phyloP scores from a whole-genome alignment of 1,140 invertebrate genomes.

The Homarus americanus region DNA sequence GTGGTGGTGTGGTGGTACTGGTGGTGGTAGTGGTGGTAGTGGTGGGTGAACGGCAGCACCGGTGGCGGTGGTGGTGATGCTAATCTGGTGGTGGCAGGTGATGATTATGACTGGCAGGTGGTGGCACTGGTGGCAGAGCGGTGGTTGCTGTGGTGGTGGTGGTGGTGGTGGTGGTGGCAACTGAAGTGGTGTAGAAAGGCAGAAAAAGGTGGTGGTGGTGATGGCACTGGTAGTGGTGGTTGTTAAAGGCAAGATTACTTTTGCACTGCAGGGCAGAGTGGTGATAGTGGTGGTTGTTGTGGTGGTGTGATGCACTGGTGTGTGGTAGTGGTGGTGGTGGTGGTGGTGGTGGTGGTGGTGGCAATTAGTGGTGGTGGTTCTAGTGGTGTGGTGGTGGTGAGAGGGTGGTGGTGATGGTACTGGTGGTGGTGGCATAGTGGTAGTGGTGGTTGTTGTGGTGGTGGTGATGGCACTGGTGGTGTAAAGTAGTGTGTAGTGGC shows the following conservation, averaged over 20 bases:
- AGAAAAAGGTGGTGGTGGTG: background rate
- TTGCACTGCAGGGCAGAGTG: background rate
- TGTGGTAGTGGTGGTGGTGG: background rate
- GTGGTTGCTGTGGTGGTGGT: background rate
- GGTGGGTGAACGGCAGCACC: no score
- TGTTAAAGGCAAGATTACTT: no score
- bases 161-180: background rate
- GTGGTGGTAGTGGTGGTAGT: background rate
- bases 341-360: background rate
- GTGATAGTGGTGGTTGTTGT: background rate
- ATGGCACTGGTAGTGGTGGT: background rate
- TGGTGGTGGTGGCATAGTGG: background rate
- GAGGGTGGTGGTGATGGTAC: no score
- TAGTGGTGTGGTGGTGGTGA: no score
- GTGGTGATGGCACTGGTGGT: background rate
- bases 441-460: no score
- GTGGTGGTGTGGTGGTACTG: background rate
- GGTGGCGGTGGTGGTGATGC: background rate
- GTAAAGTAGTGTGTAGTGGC: background rate
- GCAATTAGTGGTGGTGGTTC: background rate
- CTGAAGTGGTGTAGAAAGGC: no score
- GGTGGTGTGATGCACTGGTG: background rate
- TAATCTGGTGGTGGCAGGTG: background rate
- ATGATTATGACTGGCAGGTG: no score
- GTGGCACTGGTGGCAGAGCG: background rate